Evolutionary conservation across 2,888 invertebrate species (phyloP).

Genomic region (Troglohyphantes excavatus): DNA sequence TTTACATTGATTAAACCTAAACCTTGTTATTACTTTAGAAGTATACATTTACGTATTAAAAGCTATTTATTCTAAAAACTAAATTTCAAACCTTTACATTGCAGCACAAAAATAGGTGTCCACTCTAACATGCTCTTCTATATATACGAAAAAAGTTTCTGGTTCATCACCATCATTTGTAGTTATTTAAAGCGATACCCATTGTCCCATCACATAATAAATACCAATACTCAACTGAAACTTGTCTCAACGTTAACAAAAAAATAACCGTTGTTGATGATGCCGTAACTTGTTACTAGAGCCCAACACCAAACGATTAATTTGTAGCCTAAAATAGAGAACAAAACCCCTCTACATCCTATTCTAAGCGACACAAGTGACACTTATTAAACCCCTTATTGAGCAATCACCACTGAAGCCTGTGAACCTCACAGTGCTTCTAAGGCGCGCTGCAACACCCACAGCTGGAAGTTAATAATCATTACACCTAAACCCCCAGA

Average conservation of each 20-base stretch:
- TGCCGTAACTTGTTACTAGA: background rate
- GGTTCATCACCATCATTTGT: no score
- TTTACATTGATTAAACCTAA: no score
- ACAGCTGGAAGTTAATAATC: constrained; percentile 53
- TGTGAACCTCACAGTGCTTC: background rate
- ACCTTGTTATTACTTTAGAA: no score
- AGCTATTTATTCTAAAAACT: no score
- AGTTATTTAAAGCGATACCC: no score
- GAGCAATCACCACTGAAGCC: constrained; percentile 11
- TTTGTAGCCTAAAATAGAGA: background rate
- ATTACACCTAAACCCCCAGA: constrained; percentile 23
- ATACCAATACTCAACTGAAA: background rate
- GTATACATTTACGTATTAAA: no score
- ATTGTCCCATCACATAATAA: background rate
- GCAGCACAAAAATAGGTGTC: no score
- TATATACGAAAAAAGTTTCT: no score
- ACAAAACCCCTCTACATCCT: background rate
- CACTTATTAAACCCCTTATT: constrained; percentile 25
- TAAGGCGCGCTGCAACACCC: background rate
- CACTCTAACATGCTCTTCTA: no score
- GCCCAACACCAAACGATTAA: constrained; percentile 2
- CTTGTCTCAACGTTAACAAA: background rate
- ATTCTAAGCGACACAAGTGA: constrained; percentile 34
- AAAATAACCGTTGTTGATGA: constrained; percentile 18
- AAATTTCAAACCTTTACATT: no score